Base-by-base conservation (phyloP, 2,888 invertebrate species). In the Ormia ochracea region DNA sequence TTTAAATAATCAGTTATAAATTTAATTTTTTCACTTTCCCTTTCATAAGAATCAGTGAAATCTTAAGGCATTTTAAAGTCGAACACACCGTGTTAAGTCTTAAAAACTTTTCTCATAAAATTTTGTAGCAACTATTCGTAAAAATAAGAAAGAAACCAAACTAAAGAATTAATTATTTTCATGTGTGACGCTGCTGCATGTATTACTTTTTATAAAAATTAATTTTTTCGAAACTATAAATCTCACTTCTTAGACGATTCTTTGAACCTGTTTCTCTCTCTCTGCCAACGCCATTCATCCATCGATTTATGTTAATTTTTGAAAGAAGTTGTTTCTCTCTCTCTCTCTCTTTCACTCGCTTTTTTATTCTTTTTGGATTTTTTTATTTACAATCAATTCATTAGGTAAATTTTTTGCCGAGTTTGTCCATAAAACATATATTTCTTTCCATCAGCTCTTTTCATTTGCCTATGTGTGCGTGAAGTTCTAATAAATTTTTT, bases 231-330 rank as follows among this genome's bases (percentile, higher is more conserved):
- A 10, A 41, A 0, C 6, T 4, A 26, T 41, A 23, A 10, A 33
- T 23, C 4, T 48, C 31, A 2, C 1, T 52, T n/a, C 12, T 12
- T 38, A 65, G 6, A 41, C 28, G 50, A 38, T 74, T 74, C 36
- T 65, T 19, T 43, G 31, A 74, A 74, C 65, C 56, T 56, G 68
- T 68, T 56, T 38, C 9, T 38, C 21, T 58, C 63, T 65, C 21
- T 58, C 63, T 65, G 45, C 59, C 58, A 45, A 45, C 52, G 52
- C 33, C 9, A 52, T 33, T 26, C 45, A 38, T 4, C n/a, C n/a
- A n/a, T n/a, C n/a, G n/a, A n/a, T n/a, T 70, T 65, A 66, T 79
- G 58, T n/a, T 45, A 19, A 48, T 38, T 61, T 19, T 38, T 19
- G n/a, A 2, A 5, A 41, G n/a, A 9, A 33, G 2, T 33, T 41